Base-by-base conservation (phyloP, 2,797 vertebrate species). In the Gorsachius magnificus region DNA sequence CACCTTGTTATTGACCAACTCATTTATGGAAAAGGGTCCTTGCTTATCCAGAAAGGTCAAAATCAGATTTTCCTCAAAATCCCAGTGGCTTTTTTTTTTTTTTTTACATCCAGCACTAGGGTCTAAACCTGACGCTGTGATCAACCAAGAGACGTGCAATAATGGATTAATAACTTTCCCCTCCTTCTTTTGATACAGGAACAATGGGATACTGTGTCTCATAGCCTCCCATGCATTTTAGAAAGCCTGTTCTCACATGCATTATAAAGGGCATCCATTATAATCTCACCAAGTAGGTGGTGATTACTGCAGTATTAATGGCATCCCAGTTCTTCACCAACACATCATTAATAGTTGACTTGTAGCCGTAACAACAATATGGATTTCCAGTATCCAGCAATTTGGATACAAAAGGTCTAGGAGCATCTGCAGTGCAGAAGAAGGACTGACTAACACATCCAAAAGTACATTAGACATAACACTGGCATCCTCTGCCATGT, bases 51-150 rank as follows among this genome's bases (percentile, higher is more conserved):
- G 72, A 92, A 87, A 92, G 83, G 77, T 93, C 65, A 86, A 74
- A 93, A 81, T 45, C 56, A 83, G 61, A 74, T 83, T 92, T 89
- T 70, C 61, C 35, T 70, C 77, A 88, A 94, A 90, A 92, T 76
- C 64, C 58, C 38, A 65, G n/a, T 29, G 31, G 22, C 17, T 45
- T 85, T 45, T 85, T 41, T 41, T 41, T 41, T 76, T 71, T 75
- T 45, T 70, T 28, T 28, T 57, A 45, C 12, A 33, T 43, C 9
- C n/a, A 88, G 78, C 25, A 61, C 7, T 9, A 60, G 20, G 26
- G 36, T 88, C 54, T 91, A 86, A 81, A 64, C 28, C 13, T 83
- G 75, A 64, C 20, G 48, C 45, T 19, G 4, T 56, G 87, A 70
- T 38, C 60, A 85, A 89, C 28, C 11, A 76, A 76, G 36, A 83